These are phyloP conservation scores for Deilephila elpenor DNA, from an alignment of 2,888 invertebrate species.

Conservation along the genomic window DNA sequence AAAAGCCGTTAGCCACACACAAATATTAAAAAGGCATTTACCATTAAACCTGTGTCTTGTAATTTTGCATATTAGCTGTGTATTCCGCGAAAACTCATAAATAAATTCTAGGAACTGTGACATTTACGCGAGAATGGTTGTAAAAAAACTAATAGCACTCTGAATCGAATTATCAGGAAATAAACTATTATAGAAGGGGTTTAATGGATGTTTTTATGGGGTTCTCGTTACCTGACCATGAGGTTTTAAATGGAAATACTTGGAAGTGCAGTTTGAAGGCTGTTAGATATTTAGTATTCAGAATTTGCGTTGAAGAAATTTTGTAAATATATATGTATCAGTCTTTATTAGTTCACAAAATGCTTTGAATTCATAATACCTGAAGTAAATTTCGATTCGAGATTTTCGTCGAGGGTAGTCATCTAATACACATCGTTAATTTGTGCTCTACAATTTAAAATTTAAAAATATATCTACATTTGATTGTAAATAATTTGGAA, in stretches of 20 bases:
- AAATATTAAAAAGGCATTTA: background rate
- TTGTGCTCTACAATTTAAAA: no score
- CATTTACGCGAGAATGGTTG: background rate
- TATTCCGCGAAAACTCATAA: background rate
- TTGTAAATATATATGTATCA: no score
- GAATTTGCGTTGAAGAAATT: no score
- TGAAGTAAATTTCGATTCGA: no score
- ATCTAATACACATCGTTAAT: no score
- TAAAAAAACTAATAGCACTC: background rate
- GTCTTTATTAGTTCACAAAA: no score
- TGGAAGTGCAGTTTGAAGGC: no score
- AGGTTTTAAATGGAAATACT: background rate
- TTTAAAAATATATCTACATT: no score
- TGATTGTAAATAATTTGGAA: no score
- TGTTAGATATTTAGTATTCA: no score
- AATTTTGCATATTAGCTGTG: background rate
- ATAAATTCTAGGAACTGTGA: background rate
- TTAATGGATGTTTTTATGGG: slow-evolving; percentile 6
- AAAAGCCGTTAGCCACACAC: background rate
- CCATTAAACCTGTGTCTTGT: background rate
- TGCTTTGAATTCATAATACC: no score
- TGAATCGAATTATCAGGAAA: slow-evolving; percentile 6
- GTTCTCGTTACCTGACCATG: background rate
- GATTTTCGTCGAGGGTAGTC: no score
- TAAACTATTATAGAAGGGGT: slow-evolving; percentile 3